Conservation (phyloP, 2,888 invertebrate species). For the Lymantria monacha region DNA sequence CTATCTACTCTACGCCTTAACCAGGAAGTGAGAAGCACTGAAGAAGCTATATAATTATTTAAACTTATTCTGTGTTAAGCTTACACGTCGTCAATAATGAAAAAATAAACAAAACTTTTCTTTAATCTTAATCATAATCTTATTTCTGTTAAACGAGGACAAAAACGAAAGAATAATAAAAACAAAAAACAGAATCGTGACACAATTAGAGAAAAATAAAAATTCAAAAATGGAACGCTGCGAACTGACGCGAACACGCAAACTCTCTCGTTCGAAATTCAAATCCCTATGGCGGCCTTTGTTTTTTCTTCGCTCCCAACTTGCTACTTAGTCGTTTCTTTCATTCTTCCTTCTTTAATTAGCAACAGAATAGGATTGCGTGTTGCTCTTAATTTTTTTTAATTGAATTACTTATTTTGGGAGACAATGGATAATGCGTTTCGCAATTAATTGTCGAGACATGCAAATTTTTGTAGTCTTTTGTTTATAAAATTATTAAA, state of each 20-base stretch:
- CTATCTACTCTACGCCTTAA: no score
- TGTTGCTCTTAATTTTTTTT: constrained; percentile 74
- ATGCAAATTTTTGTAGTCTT: constrained; percentile 59
- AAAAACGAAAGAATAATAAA: constrained; percentile 24
- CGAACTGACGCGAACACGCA: constrained; percentile 69
- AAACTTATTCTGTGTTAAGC: no score
- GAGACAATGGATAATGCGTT: constrained; percentile 75
- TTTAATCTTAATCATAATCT: constrained; percentile 12
- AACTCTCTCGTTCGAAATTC: constrained; percentile 68
- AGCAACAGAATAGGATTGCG: constrained; percentile 76
- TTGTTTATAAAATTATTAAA: constrained; percentile 34
- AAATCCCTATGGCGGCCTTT: constrained; percentile 61
- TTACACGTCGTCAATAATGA: background rate
- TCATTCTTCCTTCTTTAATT: constrained; percentile 78
- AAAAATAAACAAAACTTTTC: background rate
- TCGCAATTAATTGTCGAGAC: constrained; percentile 64
- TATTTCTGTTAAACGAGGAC: constrained; percentile 20
- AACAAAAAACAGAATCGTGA: constrained; percentile 37
- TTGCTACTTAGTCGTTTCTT: constrained; percentile 77
- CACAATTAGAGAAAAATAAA: constrained; percentile 45
- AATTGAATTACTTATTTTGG: constrained; percentile 70
- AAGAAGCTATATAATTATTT: no score
- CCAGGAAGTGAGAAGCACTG: no score
- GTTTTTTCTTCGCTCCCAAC: constrained; percentile 66
- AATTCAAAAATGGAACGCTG: constrained; percentile 62